phyloP scores from a whole-genome alignment of 1,140 invertebrate species.

The Proales similis region DNA sequence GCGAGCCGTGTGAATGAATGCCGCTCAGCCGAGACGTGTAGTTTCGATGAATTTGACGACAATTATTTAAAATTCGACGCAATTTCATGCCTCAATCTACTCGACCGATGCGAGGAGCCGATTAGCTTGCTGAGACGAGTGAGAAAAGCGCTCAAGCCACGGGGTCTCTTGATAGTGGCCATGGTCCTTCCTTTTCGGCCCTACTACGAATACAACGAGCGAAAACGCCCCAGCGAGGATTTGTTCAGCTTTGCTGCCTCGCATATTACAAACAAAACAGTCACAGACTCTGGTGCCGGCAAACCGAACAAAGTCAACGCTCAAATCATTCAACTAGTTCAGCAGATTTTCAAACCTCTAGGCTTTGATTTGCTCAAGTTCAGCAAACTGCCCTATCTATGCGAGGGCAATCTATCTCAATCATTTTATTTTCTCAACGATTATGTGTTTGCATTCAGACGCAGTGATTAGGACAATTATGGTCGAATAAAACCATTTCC shows the following conservation, averaged over 20 bases:
- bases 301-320: slow-evolving; percentile 62
- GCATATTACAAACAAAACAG: slow-evolving; percentile 35
- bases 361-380: slow-evolving; percentile 69
- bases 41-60: slow-evolving; percentile 43
- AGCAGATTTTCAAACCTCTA: slow-evolving; percentile 62
- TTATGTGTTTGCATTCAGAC: slow-evolving; percentile 63
- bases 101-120: slow-evolving; percentile 78
- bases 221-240: slow-evolving; percentile 1
- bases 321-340: slow-evolving; percentile 65
- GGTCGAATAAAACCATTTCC: no score
- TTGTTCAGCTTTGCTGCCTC: slow-evolving; percentile 33
- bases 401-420: slow-evolving; percentile 83
- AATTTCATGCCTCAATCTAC: slow-evolving; percentile 75
- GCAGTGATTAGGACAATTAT: background rate
- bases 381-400: slow-evolving; percentile 79
- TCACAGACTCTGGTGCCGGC: slow-evolving; percentile 51
- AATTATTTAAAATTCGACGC: slow-evolving; percentile 62
- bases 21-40: background rate
- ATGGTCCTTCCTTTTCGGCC: slow-evolving; percentile 78
- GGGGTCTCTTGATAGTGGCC: slow-evolving; percentile 68
- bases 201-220: slow-evolving; percentile 67
- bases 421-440: slow-evolving; percentile 83
- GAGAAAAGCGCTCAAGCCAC: slow-evolving; percentile 58
- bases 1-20: background rate
- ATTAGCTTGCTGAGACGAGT: slow-evolving; percentile 65